Percentiles rank a stretch among this genome's conserved stretches.
phyloP scores from a whole-genome alignment of 2,797 vertebrate genomes.

The Phoebastria nigripes region DNA sequence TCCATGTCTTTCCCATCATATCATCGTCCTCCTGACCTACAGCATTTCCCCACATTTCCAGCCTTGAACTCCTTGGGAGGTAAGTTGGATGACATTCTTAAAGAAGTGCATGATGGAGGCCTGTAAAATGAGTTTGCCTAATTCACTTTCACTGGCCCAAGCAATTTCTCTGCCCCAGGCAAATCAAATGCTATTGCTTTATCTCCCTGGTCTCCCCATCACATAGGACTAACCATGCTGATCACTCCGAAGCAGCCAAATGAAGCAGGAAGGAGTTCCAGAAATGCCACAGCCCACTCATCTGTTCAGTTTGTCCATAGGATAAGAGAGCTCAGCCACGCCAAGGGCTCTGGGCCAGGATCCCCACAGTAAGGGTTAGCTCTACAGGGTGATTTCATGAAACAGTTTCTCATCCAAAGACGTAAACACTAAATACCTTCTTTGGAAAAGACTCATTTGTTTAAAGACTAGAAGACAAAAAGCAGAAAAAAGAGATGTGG shows the following conservation, averaged over 20 bases:
- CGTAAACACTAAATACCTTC: background rate
- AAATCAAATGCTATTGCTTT: background rate
- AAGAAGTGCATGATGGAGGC: background rate
- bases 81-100: background rate
- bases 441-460: background rate
- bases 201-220: background rate
- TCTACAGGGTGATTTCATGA: background rate
- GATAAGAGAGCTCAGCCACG: background rate
- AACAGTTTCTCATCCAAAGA: background rate
- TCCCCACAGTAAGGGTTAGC: background rate
- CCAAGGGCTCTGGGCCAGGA: background rate
- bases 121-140: background rate
- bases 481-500: background rate
- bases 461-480: background rate
- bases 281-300: background rate
- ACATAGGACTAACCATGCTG: background rate
- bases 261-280: background rate
- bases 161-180: background rate
- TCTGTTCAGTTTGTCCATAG: background rate
- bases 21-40: background rate
- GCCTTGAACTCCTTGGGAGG: background rate
- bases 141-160: background rate
- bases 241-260: background rate
- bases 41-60: background rate
- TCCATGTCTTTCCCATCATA: background rate